These are phyloP conservation scores for Maconellicoccus hirsutus DNA, from an alignment of 1,140 invertebrate genomes.

Conservation along the genomic window DNA sequence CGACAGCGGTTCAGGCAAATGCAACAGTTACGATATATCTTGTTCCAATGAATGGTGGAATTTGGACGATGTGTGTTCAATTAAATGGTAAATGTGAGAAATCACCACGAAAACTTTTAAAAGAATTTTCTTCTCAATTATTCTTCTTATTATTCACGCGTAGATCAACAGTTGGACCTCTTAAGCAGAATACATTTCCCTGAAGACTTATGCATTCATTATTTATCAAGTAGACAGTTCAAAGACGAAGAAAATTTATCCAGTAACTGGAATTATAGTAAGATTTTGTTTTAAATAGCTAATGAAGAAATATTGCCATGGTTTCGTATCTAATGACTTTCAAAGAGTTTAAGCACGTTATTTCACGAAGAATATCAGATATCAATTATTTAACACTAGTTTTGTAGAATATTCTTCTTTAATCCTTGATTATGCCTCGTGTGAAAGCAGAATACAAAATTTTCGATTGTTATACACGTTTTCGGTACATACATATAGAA, in stretches of 20 bases:
- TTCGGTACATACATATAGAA: too few relatives aligned
- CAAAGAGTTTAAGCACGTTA: too few relatives aligned
- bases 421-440: too few relatives aligned
- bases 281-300: too few relatives aligned
- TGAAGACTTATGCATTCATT: neutral
- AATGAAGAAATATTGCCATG: too few relatives aligned
- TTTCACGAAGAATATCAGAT: too few relatives aligned
- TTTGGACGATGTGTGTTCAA: slow-evolving; percentile 72
- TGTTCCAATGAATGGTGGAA: slow-evolving; percentile 72
- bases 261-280: neutral
- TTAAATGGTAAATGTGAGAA: slow-evolving; percentile 50
- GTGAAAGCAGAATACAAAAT: too few relatives aligned
- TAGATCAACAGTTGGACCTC: neutral
- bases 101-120: neutral
- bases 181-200: neutral
- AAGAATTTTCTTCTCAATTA: neutral
- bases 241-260: neutral
- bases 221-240: neutral
- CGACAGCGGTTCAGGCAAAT: neutral
- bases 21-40: slow-evolving; percentile 45
- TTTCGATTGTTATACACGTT: too few relatives aligned
- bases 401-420: too few relatives aligned
- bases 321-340: too few relatives aligned
- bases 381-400: too few relatives aligned
- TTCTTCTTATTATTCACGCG: neutral